Evolutionary conservation across 2,113 vertebrate genomes (phyloP).

Genomic region (Heliornis fulica): DNA sequence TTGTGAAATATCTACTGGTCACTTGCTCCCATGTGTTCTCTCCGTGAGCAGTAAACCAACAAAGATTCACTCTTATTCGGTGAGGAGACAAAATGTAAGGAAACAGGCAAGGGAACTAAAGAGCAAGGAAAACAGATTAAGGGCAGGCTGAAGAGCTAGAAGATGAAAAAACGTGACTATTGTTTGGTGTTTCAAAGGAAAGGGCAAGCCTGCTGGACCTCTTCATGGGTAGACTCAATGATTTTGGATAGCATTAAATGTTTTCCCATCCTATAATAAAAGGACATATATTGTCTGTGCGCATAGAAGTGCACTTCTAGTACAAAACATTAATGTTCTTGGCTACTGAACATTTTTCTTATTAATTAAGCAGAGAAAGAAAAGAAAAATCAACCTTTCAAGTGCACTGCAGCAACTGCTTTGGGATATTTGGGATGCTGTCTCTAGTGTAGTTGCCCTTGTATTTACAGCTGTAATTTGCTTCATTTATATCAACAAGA

Average conservation of each 20-base stretch:
- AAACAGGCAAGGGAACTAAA: background rate
- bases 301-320: background rate
- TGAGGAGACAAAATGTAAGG: background rate
- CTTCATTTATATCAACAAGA: slow-evolving; percentile 36
- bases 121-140: background rate
- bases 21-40: background rate
- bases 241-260: background rate
- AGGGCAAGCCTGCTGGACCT: background rate
- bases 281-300: background rate
- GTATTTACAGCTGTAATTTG: slow-evolving; percentile 14
- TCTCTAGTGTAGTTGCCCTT: background rate
- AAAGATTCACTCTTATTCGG: background rate
- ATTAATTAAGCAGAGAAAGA: background rate
- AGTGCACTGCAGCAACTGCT: background rate
- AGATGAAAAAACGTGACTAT: background rate
- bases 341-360: background rate
- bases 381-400: background rate
- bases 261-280: background rate
- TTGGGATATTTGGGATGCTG: background rate
- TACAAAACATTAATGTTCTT: background rate
- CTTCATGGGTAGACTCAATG: background rate
- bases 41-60: background rate
- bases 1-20: background rate
- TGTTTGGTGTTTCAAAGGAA: background rate
- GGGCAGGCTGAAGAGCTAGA: background rate